These are phyloP conservation scores for Drosophila varians DNA, from an alignment of 1,140 invertebrate species.

Conservation along the genomic window DNA sequence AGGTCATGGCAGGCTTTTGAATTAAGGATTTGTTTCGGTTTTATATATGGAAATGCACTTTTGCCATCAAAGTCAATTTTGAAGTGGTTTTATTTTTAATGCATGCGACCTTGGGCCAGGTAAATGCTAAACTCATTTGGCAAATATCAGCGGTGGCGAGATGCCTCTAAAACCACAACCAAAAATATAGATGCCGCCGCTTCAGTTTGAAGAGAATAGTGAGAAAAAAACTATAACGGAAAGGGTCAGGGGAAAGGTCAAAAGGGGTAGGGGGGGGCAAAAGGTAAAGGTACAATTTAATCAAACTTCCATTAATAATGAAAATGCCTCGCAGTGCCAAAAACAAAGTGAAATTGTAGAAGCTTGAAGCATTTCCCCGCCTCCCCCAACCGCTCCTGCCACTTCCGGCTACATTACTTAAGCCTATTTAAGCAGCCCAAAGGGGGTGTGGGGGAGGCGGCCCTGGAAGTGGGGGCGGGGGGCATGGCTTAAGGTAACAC, in stretches of 20 bases:
- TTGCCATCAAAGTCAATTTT: slow-evolving; percentile 53
- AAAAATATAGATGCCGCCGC: slow-evolving; percentile 18
- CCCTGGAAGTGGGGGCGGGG: neutral
- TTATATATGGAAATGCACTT: slow-evolving; percentile 20
- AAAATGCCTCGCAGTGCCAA: slow-evolving; percentile 41
- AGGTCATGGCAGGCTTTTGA: slow-evolving; percentile 15
- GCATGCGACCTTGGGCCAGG: slow-evolving; percentile 42
- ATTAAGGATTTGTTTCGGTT: slow-evolving; percentile 3
- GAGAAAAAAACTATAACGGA: neutral
- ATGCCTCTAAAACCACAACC: slow-evolving; percentile 4
- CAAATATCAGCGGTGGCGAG: slow-evolving; percentile 23
- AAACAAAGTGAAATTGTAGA: slow-evolving; percentile 36
- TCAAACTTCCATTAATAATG: slow-evolving; percentile 80
- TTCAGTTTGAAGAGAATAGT: slow-evolving; percentile 15
- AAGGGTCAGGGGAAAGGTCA: neutral
- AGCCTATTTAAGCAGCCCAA: slow-evolving; percentile 63
- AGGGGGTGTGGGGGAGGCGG: neutral
- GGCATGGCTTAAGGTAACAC: slow-evolving; percentile 44
- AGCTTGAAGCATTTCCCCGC: slow-evolving; percentile 15
- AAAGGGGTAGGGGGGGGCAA: neutral
- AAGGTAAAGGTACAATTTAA: slow-evolving; percentile 53
- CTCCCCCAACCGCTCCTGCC: neutral
- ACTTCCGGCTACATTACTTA: slow-evolving; percentile 56
- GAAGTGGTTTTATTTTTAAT: slow-evolving; percentile 51
- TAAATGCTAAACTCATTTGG: slow-evolving; percentile 29